Percentiles rank a stretch among this genome's conserved stretches.
These are phyloP conservation scores for Oncorhynchus clarkii DNA, from an alignment of 2,113 vertebrate species.

Conservation along the genomic window DNA sequence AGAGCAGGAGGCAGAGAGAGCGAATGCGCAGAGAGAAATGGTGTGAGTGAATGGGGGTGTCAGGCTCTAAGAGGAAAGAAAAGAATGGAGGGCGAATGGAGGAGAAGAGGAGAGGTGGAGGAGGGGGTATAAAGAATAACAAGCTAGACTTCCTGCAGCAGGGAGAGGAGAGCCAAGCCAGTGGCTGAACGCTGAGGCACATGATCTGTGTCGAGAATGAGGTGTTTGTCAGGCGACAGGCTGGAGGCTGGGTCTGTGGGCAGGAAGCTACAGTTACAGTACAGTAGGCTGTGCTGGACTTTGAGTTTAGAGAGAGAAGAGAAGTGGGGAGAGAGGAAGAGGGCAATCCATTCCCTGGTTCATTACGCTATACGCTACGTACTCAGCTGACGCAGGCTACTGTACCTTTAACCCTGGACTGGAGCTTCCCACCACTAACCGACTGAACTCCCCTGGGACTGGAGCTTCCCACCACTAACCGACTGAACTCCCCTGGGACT, in stretches of 20 bases:
- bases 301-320: slow-evolving; percentile 19
- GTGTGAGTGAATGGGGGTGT: not conserved
- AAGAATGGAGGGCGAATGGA: not conserved
- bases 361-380: no score
- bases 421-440: no score
- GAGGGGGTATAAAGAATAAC: not conserved
- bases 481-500: not conserved
- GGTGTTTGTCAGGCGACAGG: slow-evolving; percentile 7
- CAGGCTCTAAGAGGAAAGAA: no score
- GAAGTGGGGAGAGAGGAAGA: not conserved
- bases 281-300: not conserved
- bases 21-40: slow-evolving; percentile 22
- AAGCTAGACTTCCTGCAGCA: slow-evolving; percentile 47
- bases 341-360: not conserved
- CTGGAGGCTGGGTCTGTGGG: slow-evolving; percentile 13
- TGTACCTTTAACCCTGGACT: slow-evolving; percentile 65
- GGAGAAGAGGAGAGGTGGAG: not conserved
- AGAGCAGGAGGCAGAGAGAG: slow-evolving; percentile 11
- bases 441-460: no score
- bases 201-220: slow-evolving; percentile 54
- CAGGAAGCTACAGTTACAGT: slow-evolving; percentile 40
- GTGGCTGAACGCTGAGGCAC: slow-evolving; percentile 40
- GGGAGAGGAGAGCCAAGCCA: slow-evolving; percentile 10
- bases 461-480: no score
- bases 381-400: slow-evolving; percentile 63